phyloP scores from a whole-genome alignment of 1,140 invertebrate species.

The Bombus terrestris region DNA sequence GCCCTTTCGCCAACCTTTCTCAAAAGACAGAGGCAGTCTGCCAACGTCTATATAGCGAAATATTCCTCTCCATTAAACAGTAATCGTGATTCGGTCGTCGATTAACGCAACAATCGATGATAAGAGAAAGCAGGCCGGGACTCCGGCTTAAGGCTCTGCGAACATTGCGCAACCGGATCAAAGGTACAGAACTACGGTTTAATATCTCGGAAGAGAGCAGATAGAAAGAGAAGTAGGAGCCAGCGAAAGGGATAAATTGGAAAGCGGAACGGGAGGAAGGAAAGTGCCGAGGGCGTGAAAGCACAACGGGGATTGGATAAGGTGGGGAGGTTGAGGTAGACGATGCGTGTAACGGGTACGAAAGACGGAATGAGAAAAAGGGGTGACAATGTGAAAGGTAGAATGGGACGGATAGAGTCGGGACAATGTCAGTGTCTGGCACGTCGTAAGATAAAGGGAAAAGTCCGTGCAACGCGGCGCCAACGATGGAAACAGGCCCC shows the following conservation, averaged over 20 bases:
- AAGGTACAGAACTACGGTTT: slow-evolving; percentile 41
- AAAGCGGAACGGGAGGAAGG: slow-evolving; percentile 34
- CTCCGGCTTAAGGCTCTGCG: neutral
- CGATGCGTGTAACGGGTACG: slow-evolving; percentile 19
- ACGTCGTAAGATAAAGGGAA: slow-evolving; percentile 45
- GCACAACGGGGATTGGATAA: neutral
- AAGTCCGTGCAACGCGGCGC: slow-evolving; percentile 14
- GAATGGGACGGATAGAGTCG: neutral
- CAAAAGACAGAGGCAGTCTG: neutral
- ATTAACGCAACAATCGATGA: slow-evolving; percentile 27
- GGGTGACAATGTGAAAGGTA: neutral
- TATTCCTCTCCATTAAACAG: slow-evolving; percentile 19
- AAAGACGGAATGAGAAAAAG: neutral
- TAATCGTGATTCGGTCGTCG: slow-evolving; percentile 6
- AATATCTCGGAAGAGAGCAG: slow-evolving; percentile 47
- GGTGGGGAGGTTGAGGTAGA: neutral
- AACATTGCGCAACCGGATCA: slow-evolving; percentile 36
- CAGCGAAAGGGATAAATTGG: slow-evolving; percentile 60
- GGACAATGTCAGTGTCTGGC: slow-evolving; percentile 36
- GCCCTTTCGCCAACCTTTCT: neutral
- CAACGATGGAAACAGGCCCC: slow-evolving; percentile 2
- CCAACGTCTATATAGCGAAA: neutral
- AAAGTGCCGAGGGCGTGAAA: slow-evolving; percentile 40
- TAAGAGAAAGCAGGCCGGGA: neutral
- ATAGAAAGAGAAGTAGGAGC: slow-evolving; percentile 25